phyloP scores from a whole-genome alignment of 1,140 invertebrate species.

The Trichonephila inaurata region DNA sequence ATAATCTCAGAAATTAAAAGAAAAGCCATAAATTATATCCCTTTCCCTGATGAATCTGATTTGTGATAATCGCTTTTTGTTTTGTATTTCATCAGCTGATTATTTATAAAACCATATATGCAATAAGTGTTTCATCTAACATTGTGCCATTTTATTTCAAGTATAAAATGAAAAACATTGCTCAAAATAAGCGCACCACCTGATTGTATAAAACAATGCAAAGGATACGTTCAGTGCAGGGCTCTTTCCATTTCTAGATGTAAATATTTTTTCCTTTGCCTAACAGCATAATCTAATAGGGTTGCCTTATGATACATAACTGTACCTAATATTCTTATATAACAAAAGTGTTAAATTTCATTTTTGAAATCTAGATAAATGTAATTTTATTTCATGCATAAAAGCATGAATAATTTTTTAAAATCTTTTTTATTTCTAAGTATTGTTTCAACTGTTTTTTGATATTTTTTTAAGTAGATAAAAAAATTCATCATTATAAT shows the following conservation, averaged over 20 bases:
- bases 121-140: background rate
- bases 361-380: background rate
- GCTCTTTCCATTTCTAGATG: slow-evolving; percentile 60
- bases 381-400: background rate
- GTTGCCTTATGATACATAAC: slow-evolving; percentile 28
- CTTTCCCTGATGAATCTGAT: slow-evolving; percentile 15
- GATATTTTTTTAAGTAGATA: background rate
- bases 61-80: slow-evolving; percentile 20
- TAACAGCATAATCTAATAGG: background rate
- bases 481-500: background rate
- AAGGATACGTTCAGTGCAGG: slow-evolving; percentile 62
- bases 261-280: slow-evolving; percentile 64
- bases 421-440: background rate
- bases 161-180: slow-evolving; percentile 29
- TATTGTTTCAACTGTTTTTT: background rate
- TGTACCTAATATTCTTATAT: background rate
- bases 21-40: background rate
- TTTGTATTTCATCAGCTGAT: slow-evolving; percentile 4
- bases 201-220: slow-evolving; percentile 41
- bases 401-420: background rate
- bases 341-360: no score
- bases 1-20: no score
- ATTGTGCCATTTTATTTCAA: slow-evolving; percentile 22
- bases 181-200: slow-evolving; percentile 72
- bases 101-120: slow-evolving; percentile 22